Evolutionary conservation across 2,113 vertebrate species (phyloP), one percentile per base, ranked within the genome.

Genomic region (Trochalopteron elliotii): DNA sequence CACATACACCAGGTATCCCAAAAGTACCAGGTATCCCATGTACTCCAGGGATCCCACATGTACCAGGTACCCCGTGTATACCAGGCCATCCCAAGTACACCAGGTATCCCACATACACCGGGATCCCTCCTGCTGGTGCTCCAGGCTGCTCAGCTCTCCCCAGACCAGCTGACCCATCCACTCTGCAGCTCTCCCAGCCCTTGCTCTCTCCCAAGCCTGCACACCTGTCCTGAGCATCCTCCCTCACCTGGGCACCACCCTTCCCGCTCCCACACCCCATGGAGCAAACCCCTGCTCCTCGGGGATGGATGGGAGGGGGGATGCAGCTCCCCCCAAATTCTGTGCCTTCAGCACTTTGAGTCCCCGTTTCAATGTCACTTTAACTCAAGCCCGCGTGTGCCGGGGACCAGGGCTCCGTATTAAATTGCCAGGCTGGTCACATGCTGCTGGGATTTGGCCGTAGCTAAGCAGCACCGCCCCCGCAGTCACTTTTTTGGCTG

Each of bases 381-480:
- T 83, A 96, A 93, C 56, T 92, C 7, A 50, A 71, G 79, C 20
- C 11, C 23, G 72, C 30, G 50, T 78, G 70, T 44, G 75, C 70
- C 21, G 67, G 65, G 76, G 74, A 90, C 80, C 93, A 40, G 52
- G 91, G 81, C 67, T 92, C 6, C 67, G 82, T 90, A 83, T 85
- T 93, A 53, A 83, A 91, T 96, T 90, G 92, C 96, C 90, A 72
- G 71, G 47, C 79, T 47, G 87, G 84, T 92, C 96, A 97, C 90
- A 89, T 86, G 89, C 30, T 93, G 70, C 93, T 57, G 89, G 80
- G 94, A 93, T 96, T 86, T 97, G 90, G 90, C 95, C 80, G 95
- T 96, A 91, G 94, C 83, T 96, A 95, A 97, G 86, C 92, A 96
- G 86, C 80, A 83, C 44, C 93, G 31, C 92, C 96, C 77, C 83